phyloP scores from a whole-genome alignment of 2,797 vertebrate species.

The Pangasius larnaudii region DNA sequence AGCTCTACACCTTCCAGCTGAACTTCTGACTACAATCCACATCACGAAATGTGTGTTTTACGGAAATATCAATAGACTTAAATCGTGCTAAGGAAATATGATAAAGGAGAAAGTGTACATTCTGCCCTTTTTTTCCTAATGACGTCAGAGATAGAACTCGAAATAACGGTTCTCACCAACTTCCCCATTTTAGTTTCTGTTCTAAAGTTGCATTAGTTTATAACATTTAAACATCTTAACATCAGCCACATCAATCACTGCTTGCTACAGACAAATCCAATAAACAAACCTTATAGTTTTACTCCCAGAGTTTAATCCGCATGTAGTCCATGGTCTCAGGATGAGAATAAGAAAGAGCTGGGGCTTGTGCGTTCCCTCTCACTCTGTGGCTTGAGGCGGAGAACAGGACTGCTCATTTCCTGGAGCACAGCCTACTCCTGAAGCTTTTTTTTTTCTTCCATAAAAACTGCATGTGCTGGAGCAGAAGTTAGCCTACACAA shows the following conservation, averaged over 20 bases:
- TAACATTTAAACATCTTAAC: neutral
- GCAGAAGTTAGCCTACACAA: neutral
- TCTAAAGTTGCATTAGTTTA: neutral
- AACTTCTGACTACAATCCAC: neutral
- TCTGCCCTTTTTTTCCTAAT: neutral
- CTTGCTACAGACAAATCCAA: neutral
- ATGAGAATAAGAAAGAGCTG: conserved; percentile 13
- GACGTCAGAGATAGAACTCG: neutral
- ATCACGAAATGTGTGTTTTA: neutral
- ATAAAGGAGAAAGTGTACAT: neutral
- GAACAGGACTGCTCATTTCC: conserved; percentile 47
- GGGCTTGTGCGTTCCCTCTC: conserved; percentile 31
- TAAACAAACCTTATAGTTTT: conserved; percentile 21
- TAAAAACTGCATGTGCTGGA: conserved; percentile 27
- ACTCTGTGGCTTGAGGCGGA: conserved; percentile 13
- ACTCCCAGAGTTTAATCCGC: conserved; percentile 15
- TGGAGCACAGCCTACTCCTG: conserved; percentile 46
- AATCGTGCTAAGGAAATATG: neutral
- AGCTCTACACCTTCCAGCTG: neutral
- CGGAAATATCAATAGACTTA: neutral
- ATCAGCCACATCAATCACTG: neutral
- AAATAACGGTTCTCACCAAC: conserved; percentile 28
- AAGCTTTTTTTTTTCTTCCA: conserved; percentile 13
- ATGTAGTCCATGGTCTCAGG: conserved; percentile 32
- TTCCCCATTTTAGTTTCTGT: conserved; percentile 15